Base-by-base conservation (phyloP, 2,797 vertebrate genomes). In the Ctenopoma kingsleyae region DNA sequence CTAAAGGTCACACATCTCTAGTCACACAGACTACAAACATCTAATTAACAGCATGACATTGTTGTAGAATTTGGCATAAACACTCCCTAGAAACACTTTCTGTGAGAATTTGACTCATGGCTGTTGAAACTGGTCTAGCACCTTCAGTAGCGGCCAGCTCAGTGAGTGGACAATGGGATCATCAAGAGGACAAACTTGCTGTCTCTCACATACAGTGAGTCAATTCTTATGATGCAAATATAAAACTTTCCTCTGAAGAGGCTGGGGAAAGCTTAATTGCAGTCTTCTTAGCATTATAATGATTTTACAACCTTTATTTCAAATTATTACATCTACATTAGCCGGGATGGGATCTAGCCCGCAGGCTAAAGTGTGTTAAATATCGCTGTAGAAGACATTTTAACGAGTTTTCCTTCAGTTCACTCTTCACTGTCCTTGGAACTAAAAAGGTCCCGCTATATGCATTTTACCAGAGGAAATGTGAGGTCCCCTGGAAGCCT, bases 341-440 rank as follows among this genome's bases (percentile, higher is more conserved):
- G 67, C 74, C 3, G 9, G 71, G 73, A 76, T 79, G 75, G 75
- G 80, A 80, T 82, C 38, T 60, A 73, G 78, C 87, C 87, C 76
- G 74, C 77, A 74, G 89, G 88, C 82, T 67, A 71, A 87, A 82
- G 63, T 76, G 80, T 81, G 83, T 90, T 86, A 89, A 92, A 90
- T 86, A 79, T 61, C 80, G 71, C 91, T 86, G 81, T 81, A 22
- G 81, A 76, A 76, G 87, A 91, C 82, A 81, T 83, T 93, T 89
- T 87, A 82, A 86, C 59, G 77, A 83, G 78, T 82, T 81, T 81
- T 80, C 72, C 71, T 60, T 49, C 78, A 64, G 78, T 78, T 82
- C 80, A 79, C 79, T 85, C 82, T 90, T 87, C 81, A 80, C 61
- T 84, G 91, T 84, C 90, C 92, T 93, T 93, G 92, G 68, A 85